A percentile compares a stretch with the other conserved stretches of the same genome.
Conservation (phyloP, 1,140 invertebrate genomes). For the Lamellibrachia luymesi region DNA sequence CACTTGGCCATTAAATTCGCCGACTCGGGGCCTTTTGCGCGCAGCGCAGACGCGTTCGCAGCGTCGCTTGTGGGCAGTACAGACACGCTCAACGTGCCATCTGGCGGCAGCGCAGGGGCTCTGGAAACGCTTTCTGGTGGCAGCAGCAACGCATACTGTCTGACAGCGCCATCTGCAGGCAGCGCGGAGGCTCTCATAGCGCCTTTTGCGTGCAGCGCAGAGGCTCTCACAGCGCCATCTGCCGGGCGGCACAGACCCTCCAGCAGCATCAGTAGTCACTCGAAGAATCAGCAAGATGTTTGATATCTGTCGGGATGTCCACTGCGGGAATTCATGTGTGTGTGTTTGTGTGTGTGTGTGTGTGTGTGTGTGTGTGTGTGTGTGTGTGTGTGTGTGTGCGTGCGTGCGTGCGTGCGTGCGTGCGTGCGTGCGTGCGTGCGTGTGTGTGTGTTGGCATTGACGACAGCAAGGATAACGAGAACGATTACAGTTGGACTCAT, state of each 20-base stretch:
- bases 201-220: not conserved
- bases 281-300: not conserved
- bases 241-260: not conserved
- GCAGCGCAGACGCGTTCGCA: not conserved
- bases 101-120: not conserved
- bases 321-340: not conserved
- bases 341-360: no score
- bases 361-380: no score
- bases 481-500: no score
- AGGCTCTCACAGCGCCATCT: not conserved
- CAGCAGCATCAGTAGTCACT: not conserved
- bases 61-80: not conserved
- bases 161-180: not conserved
- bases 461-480: no score
- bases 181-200: not conserved
- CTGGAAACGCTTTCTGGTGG: no score
- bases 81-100: not conserved
- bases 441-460: no score
- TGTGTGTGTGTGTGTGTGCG: no score
- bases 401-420: no score
- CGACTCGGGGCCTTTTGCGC: not conserved
- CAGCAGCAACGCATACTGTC: not conserved
- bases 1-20: not conserved
- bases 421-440: no score
- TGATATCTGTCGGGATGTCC: not conserved